A percentile compares a stretch with the other conserved stretches of the same genome.
These are phyloP conservation scores for Balanococcus diminutus DNA, from an alignment of 2,888 invertebrate species.

Conservation along the genomic window DNA sequence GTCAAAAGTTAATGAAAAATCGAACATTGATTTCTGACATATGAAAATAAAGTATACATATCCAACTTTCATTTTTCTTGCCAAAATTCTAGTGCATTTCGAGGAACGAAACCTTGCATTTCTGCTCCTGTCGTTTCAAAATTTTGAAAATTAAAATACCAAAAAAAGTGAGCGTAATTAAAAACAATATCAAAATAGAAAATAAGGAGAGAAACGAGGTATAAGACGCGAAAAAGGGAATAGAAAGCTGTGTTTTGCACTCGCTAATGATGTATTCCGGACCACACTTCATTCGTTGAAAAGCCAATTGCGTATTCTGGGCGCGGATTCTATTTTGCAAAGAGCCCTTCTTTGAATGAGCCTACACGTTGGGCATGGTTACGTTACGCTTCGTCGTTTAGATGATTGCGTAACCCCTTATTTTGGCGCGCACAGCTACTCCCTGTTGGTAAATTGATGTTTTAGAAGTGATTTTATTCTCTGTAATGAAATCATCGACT, in stretches of 20 bases:
- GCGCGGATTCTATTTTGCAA: conserved; percentile 54
- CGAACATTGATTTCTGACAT: no score
- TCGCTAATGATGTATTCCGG: conserved; percentile 54
- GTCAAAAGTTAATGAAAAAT: no score
- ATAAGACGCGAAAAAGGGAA: conserved; percentile 15
- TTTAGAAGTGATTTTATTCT: conserved; percentile 55
- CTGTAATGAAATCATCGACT: conserved; percentile 53
- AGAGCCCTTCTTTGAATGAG: conserved; percentile 53
- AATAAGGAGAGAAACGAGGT: conserved; percentile 7
- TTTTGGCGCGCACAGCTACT: conserved; percentile 39
- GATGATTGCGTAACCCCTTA: conserved; percentile 55
- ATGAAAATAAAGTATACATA: no score
- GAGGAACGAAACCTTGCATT: no score
- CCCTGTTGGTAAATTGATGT: conserved; percentile 50
- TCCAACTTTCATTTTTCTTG: no score
- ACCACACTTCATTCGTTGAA: conserved; percentile 54
- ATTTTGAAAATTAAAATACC: no score
- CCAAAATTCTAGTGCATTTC: no score
- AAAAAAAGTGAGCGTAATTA: no score
- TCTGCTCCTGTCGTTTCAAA: no score
- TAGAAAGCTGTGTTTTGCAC: conserved; percentile 54
- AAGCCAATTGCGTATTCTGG: conserved; percentile 55
- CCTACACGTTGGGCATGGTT: conserved; percentile 38
- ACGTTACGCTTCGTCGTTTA: conserved; percentile 51
- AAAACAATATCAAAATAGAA: no score